These are phyloP conservation scores for Criorhina ranunculi DNA, from an alignment of 2,888 invertebrate genomes.

Conservation along the genomic window DNA sequence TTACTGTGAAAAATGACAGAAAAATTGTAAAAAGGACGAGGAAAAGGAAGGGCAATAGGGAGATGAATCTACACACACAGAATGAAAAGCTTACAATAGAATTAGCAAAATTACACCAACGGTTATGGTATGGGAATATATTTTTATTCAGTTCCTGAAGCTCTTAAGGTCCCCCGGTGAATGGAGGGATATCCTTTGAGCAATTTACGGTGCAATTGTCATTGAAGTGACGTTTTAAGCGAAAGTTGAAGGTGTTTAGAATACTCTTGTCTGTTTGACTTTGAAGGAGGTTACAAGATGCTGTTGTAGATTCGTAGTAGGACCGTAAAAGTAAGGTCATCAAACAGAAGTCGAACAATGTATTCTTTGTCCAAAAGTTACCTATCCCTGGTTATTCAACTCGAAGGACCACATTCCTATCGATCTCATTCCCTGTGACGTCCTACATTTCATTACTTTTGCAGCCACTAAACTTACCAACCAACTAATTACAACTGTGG, in stretches of 20 bases:
- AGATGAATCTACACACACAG: constrained; percentile 9
- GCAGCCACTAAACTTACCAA: constrained; percentile 1
- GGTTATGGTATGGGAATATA: constrained; percentile 30
- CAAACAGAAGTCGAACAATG: too few relatives aligned
- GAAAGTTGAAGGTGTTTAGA: neutral
- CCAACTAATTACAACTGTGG: constrained; percentile 43
- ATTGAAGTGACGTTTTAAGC: neutral
- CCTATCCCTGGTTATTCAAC: neutral
- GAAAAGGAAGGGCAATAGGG: neutral
- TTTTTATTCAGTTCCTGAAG: neutral
- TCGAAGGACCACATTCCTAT: constrained; percentile 9
- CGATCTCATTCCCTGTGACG: neutral
- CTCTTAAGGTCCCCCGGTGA: neutral
- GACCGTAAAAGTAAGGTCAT: too few relatives aligned
- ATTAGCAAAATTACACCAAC: constrained; percentile 60
- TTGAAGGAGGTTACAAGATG: too few relatives aligned
- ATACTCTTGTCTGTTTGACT: too few relatives aligned
- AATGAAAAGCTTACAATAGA: constrained; percentile 58
- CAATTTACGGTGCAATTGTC: constrained; percentile 6
- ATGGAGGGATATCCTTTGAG: constrained; percentile 3
- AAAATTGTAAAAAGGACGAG: neutral
- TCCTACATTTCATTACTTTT: constrained; percentile 15
- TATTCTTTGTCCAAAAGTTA: too few relatives aligned
- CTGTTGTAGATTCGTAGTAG: too few relatives aligned
- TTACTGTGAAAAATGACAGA: constrained; percentile 61